Percentiles rank a stretch among this genome's conserved stretches.
Evolutionary conservation across 1,140 invertebrate genomes (phyloP).

Genomic region (Sycobia sp.): DNA sequence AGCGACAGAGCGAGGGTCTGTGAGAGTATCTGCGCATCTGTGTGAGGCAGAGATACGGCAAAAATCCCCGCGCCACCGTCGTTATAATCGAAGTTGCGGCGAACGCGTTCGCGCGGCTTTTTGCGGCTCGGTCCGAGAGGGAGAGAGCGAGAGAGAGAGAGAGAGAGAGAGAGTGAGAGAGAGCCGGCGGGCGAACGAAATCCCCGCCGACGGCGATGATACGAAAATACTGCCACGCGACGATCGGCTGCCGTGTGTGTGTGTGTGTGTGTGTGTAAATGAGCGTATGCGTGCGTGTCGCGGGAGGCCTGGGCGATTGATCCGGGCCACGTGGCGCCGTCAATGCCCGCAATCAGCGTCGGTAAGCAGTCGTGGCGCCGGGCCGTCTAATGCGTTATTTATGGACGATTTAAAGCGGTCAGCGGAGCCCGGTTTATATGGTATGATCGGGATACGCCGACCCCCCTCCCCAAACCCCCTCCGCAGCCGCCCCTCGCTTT

Average conservation of each 20-base stretch:
- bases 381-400: slow-evolving; percentile 56
- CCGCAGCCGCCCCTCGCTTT: background rate
- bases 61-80: too few relatives aligned
- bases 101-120: too few relatives aligned
- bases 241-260: too few relatives aligned
- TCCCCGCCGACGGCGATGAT: slow-evolving; percentile 46
- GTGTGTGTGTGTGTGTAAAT: too few relatives aligned
- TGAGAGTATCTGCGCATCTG: too few relatives aligned
- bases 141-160: background rate
- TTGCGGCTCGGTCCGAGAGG: too few relatives aligned
- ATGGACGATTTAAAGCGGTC: slow-evolving; percentile 55
- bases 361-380: slow-evolving; percentile 43
- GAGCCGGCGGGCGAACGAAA: background rate
- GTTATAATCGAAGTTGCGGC: too few relatives aligned
- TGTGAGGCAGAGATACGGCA: too few relatives aligned
- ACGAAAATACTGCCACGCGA: slow-evolving; percentile 61
- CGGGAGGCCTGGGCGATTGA: slow-evolving; percentile 56
- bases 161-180: slow-evolving; percentile 1
- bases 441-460: background rate
- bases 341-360: slow-evolving; percentile 59
- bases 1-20: too few relatives aligned
- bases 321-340: slow-evolving; percentile 58
- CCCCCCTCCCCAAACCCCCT: too few relatives aligned
- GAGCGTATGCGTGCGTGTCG: too few relatives aligned
- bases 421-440: slow-evolving; percentile 21